Conservation (phyloP, 2,888 invertebrate genomes). For the Ceraclea dissimilis region DNA sequence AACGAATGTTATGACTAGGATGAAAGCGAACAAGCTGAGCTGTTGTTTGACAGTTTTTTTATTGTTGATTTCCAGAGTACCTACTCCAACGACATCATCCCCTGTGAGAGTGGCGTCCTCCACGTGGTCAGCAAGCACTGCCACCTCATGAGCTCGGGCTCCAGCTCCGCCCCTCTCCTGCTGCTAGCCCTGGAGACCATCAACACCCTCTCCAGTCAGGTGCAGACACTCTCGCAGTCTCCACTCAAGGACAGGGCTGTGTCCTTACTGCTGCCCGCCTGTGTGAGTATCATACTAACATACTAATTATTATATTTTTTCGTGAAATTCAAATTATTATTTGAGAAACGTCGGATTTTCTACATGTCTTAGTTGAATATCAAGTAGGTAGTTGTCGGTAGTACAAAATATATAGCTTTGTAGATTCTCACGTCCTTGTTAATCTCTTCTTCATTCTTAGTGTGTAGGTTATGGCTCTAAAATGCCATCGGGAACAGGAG, state of each 20-base stretch:
- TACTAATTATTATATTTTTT: conserved; percentile 29
- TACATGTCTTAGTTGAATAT: too few species aligned
- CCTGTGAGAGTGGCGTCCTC: conserved; percentile 76
- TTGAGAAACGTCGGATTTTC: too few species aligned
- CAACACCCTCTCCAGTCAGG: conserved; percentile 38
- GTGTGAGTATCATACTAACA: conserved; percentile 33
- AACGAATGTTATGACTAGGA: too few species aligned
- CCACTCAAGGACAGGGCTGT: conserved; percentile 56
- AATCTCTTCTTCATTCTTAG: too few species aligned
- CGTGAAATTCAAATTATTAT: background rate
- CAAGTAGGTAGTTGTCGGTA: too few species aligned
- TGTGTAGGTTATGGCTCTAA: too few species aligned
- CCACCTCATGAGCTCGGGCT: conserved; percentile 36
- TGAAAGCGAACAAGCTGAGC: too few species aligned
- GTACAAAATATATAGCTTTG: too few species aligned
- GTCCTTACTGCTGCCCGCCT: conserved; percentile 65
- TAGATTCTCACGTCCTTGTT: too few species aligned
- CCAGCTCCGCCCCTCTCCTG: conserved; percentile 31
- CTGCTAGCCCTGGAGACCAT: conserved; percentile 42
- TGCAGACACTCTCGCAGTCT: conserved; percentile 36
- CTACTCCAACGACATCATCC: conserved; percentile 70
- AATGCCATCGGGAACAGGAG: too few species aligned
- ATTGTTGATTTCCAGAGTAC: conserved; percentile 49
- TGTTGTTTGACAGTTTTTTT: too few species aligned
- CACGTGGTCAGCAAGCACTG: conserved; percentile 54